These are phyloP conservation scores for Eupsittula cactorum DNA, from an alignment of 2,113 vertebrate species.

Conservation along the genomic window DNA sequence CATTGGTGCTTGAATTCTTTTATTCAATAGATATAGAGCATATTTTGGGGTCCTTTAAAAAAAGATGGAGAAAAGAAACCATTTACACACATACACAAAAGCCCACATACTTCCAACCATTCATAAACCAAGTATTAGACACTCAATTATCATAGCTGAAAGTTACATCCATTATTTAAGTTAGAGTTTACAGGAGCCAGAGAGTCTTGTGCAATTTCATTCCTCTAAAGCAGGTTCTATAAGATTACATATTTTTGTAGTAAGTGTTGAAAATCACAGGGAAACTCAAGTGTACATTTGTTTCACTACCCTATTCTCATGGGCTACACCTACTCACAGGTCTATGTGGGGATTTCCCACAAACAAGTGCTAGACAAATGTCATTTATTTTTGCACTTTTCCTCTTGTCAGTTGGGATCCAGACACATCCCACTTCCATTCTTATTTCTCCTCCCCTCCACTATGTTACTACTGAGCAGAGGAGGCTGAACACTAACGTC, in stretches of 20 bases:
- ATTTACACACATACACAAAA: not conserved
- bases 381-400: not conserved
- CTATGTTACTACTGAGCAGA: not conserved
- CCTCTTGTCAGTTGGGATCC: not conserved
- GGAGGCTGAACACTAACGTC: not conserved
- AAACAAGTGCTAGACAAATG: not conserved
- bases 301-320: not conserved
- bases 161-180: not conserved
- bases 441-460: not conserved
- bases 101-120: not conserved
- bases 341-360: not conserved
- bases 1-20: not conserved
- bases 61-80: fast-evolving
- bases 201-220: not conserved
- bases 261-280: not conserved
- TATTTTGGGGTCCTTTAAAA: not conserved
- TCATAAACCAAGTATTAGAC: not conserved
- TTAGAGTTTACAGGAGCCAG: not conserved
- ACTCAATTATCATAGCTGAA: not conserved
- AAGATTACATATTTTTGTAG: not conserved
- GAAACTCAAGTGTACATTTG: not conserved
- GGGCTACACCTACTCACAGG: not conserved
- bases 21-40: not conserved
- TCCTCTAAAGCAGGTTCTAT: not conserved
- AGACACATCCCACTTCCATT: not conserved